Percentiles rank a stretch among this genome's conserved stretches.
Evolutionary conservation across 2,888 invertebrate genomes (phyloP).

Genomic region (Polyommatus iphigenia): DNA sequence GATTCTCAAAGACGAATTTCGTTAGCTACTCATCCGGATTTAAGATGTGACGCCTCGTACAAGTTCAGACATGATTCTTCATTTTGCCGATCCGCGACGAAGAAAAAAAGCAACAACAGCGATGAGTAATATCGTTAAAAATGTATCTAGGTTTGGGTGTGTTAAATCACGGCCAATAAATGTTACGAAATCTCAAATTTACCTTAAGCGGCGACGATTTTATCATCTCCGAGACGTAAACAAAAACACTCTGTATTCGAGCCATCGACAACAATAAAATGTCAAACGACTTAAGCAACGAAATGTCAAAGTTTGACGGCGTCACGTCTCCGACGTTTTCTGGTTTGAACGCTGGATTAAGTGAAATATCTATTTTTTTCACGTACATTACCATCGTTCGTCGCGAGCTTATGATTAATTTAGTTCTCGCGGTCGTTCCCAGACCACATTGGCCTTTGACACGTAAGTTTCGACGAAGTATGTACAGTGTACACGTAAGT

Average conservation of each 20-base stretch:
- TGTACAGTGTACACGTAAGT: conserved; percentile 59
- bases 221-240: conserved; percentile 5
- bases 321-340: background rate
- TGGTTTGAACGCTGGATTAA: background rate
- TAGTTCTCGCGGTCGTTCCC: conserved; percentile 55
- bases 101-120: conserved; percentile 45
- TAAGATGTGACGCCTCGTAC: conserved; percentile 64
- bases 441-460: conserved; percentile 65
- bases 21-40: conserved; percentile 69
- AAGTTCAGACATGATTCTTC: conserved; percentile 70
- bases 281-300: background rate
- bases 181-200: conserved; percentile 31
- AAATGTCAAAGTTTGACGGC: conserved; percentile 19
- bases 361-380: conserved; percentile 10
- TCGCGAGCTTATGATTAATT: conserved; percentile 7
- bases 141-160: conserved; percentile 42
- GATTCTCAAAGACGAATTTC: conserved; percentile 60
- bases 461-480: conserved; percentile 53
- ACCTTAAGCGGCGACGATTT: conserved; percentile 36
- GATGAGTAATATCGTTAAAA: conserved; percentile 62
- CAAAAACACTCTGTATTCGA: conserved; percentile 25
- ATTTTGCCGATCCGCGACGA: conserved; percentile 59
- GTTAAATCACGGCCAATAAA: conserved; percentile 48
- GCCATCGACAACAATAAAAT: background rate
- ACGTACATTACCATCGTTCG: conserved; percentile 1